Conservation (phyloP, 30 jellyfish, hydroid and myxozoan species). For the Haliclystus octoradiatus region DNA sequence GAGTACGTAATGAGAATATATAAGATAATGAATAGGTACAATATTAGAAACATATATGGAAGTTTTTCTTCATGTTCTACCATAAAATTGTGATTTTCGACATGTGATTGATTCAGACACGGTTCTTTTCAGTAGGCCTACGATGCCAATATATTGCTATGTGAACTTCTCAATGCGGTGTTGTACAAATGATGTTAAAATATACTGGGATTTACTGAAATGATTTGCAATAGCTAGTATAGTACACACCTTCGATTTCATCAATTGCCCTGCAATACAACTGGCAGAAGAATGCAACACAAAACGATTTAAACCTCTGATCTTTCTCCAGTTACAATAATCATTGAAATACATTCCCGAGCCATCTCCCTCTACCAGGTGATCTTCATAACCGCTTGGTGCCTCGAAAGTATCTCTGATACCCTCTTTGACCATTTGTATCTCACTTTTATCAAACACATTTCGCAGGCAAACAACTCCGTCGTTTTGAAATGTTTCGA, state of each 20-base stretch:
- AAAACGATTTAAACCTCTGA: constrained; percentile 18
- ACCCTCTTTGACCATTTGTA: constrained; percentile 33
- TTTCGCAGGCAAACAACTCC: constrained; percentile 59
- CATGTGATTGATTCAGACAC: too few species aligned
- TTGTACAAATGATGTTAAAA: too few species aligned
- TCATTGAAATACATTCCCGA: constrained; percentile 55
- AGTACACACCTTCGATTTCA: constrained; percentile 32
- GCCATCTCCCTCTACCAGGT: constrained; percentile 38
- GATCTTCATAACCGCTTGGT: constrained; percentile 45
- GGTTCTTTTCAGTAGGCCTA: too few species aligned
- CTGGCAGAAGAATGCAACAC: constrained; percentile 61
- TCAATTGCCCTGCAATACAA: constrained; percentile 39
- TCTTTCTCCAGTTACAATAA: constrained; percentile 42
- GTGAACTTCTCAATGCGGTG: too few species aligned
- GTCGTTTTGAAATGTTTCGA: constrained; percentile 39
- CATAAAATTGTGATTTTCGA: too few species aligned
- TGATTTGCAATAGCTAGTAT: too few species aligned
- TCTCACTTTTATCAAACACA: constrained; percentile 30
- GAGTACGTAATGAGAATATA: too few species aligned
- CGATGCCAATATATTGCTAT: too few species aligned
- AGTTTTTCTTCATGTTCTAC: too few species aligned
- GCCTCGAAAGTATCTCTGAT: constrained; percentile 18
- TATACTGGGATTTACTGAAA: too few species aligned
- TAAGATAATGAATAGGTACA: too few species aligned
- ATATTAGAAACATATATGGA: too few species aligned